These are phyloP conservation scores for Pristionchus arcanus DNA, from an alignment of 2,888 invertebrate genomes.

Conservation along the genomic window DNA sequence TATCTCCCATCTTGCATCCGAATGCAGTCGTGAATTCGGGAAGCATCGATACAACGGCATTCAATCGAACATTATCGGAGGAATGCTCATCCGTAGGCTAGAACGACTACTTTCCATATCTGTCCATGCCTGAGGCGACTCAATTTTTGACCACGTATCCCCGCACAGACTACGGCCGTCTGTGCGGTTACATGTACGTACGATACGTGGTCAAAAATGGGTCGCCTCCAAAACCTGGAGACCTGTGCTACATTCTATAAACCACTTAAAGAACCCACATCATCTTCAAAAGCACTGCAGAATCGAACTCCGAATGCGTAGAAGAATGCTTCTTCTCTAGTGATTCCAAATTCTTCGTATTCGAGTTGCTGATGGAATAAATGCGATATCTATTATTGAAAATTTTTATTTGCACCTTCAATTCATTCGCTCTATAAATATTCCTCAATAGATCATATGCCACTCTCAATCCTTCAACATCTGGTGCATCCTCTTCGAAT, in stretches of 20 bases:
- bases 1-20: background rate
- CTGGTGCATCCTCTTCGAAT: background rate
- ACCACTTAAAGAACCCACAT: background rate
- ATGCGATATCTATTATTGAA: background rate
- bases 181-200: too few species aligned
- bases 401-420: background rate
- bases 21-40: background rate
- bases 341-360: background rate
- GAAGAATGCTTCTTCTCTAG: background rate
- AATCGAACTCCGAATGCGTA: background rate
- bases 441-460: background rate
- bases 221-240: too few species aligned
- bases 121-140: too few species aligned
- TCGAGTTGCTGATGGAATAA: background rate
- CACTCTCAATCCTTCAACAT: background rate
- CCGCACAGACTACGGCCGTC: too few species aligned
- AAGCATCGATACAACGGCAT: background rate
- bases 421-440: background rate
- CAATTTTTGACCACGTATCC: too few species aligned
- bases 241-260: background rate
- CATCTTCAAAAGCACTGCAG: slow-evolving; percentile 8
- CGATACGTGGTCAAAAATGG: too few species aligned
- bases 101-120: too few species aligned
- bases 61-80: background rate
- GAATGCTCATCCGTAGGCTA: background rate